phyloP scores from a whole-genome alignment of 2,113 vertebrate genomes.

The Glareola pratincola region DNA sequence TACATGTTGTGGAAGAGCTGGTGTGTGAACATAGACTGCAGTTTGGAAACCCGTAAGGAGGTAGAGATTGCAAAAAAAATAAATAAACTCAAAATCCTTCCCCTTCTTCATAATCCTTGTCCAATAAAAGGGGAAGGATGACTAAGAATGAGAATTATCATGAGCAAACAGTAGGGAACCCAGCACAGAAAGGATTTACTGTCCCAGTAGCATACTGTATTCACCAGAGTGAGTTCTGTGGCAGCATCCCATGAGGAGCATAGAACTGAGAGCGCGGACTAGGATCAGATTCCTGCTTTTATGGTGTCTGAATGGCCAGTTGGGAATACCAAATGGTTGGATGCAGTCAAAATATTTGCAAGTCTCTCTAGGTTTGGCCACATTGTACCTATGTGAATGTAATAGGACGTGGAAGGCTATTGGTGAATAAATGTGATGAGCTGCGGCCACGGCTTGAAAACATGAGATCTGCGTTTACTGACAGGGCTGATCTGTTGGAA shows the following conservation, averaged over 20 bases:
- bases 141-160: not conserved
- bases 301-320: too few relatives aligned
- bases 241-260: not conserved
- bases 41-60: not conserved
- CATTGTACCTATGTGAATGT: accelerated
- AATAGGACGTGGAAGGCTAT: not conserved
- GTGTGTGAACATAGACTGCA: not conserved
- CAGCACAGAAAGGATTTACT: not conserved
- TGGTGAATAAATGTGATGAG: accelerated
- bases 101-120: not conserved
- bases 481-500: not conserved
- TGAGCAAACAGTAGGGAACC: not conserved
- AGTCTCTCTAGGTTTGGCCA: not conserved
- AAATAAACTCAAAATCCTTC: not conserved
- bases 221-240: not conserved
- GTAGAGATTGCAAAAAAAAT: not conserved
- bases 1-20: not conserved
- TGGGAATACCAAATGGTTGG: not conserved
- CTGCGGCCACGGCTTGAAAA: not conserved
- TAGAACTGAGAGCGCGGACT: not conserved
- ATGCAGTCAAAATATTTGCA: not conserved
- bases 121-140: not conserved
- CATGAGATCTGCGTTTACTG: not conserved
- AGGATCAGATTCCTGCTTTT: not conserved
- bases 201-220: not conserved